These are phyloP conservation scores for Clupea harengus DNA, from an alignment of 2,113 vertebrate genomes.

Conservation along the genomic window DNA sequence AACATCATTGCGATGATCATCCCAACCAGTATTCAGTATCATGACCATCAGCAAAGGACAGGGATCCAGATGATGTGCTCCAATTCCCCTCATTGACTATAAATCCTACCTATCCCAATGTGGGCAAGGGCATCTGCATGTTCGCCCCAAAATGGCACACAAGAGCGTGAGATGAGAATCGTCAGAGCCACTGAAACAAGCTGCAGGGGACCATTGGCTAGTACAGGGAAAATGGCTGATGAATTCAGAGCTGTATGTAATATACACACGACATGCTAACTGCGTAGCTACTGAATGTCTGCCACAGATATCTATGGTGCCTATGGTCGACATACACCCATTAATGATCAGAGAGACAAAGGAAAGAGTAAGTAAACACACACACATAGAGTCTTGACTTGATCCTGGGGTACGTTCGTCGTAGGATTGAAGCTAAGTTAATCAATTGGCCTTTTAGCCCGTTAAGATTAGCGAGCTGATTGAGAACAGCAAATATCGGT, in stretches of 20 bases:
- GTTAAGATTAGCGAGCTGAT: no score
- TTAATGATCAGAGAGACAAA: no score
- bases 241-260: no score
- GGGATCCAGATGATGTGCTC: not conserved
- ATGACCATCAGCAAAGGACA: not conserved
- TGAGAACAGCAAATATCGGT: no score
- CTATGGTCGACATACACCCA: no score
- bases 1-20: not conserved
- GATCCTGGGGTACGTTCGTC: no score
- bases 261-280: no score
- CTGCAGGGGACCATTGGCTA: not conserved
- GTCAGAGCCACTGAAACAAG: not conserved
- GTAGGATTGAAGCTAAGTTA: no score
- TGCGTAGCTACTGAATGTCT: no score
- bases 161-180: not conserved
- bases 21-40: not conserved
- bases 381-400: not conserved
- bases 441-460: no score
- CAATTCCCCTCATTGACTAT: not conserved
- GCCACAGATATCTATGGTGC: no score
- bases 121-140: slow-evolving; percentile 5
- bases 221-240: not conserved
- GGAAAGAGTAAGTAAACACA: no score
- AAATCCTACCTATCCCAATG: not conserved
- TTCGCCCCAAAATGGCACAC: not conserved